Evolutionary conservation across 1,140 invertebrate genomes (phyloP).

Genomic region (Aleiodes sp.): DNA sequence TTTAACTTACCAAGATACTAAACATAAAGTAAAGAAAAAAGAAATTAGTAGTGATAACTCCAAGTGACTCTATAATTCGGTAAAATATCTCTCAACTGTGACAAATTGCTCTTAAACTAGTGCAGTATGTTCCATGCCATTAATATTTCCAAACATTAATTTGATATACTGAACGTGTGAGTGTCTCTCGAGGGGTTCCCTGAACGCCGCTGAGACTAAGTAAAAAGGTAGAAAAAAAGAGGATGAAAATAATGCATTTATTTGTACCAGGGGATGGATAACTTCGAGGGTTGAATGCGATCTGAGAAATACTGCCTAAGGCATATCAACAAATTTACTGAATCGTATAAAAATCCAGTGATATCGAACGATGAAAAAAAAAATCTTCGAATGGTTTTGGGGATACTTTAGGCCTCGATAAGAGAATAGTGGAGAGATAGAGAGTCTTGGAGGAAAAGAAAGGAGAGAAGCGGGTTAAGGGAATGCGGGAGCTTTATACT

Average conservation of each 20-base stretch:
- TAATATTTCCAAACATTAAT: neutral
- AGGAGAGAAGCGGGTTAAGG: neutral
- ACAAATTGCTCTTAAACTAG: too few species aligned
- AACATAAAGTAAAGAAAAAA: too few species aligned
- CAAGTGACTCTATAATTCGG: too few species aligned
- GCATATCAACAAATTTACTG: constrained; percentile 20
- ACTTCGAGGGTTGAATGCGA: neutral
- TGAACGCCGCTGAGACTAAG: neutral
- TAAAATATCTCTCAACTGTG: too few species aligned
- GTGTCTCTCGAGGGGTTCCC: neutral
- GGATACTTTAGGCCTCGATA: constrained; percentile 8
- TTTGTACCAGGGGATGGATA: constrained; percentile 13
- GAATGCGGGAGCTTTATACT: neutral
- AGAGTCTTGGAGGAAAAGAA: neutral
- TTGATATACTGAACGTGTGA: neutral
- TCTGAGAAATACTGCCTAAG: constrained; percentile 2
- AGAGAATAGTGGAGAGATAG: constrained; percentile 3
- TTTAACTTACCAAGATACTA: too few species aligned
- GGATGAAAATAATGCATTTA: constrained; percentile 8
- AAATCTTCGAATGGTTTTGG: neutral
- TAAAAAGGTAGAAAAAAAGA: neutral
- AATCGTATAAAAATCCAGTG: constrained; percentile 12
- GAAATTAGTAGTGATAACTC: too few species aligned
- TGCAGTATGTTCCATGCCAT: too few species aligned
- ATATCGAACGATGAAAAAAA: constrained; percentile 16